Conservation (phyloP, 2,888 invertebrate species). For the Lamproptera curius region DNA sequence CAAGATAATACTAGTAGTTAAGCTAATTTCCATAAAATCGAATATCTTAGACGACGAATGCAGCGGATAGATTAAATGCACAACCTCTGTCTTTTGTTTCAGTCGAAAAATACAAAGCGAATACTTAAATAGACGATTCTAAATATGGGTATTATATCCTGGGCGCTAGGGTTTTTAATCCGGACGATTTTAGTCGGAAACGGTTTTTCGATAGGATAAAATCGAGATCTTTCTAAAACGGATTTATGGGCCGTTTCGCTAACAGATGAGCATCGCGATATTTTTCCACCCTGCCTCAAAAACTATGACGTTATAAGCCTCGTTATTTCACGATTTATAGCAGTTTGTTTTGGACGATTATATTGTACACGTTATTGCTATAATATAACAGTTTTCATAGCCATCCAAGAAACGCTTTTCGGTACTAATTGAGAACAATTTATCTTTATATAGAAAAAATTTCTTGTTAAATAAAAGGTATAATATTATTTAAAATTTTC, state of each 20-base stretch:
- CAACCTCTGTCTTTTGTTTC: conserved; percentile 55
- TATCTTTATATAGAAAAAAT: too few relatives aligned
- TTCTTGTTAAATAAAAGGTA: too few relatives aligned
- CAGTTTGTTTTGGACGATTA: conserved; percentile 43
- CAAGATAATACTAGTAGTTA: background rate
- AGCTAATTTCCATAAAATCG: background rate
- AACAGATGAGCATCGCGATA: conserved; percentile 50
- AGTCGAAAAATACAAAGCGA: conserved; percentile 41
- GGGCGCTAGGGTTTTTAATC: background rate
- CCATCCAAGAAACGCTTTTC: too few relatives aligned
- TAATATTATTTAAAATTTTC: too few relatives aligned
- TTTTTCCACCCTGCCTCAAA: conserved; percentile 48
- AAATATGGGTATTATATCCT: conserved; percentile 32
- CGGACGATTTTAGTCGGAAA: background rate
- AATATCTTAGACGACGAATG: background rate
- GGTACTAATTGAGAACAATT: too few relatives aligned
- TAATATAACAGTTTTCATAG: too few relatives aligned
- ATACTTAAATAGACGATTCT: conserved; percentile 38
- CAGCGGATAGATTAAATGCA: conserved; percentile 61
- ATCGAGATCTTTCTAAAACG: conserved; percentile 1
- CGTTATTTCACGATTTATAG: conserved; percentile 61
- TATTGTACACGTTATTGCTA: conserved; percentile 26
- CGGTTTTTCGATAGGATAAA: background rate
- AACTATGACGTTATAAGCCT: conserved; percentile 56
- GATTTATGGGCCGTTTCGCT: conserved; percentile 32